A percentile compares a stretch with the other conserved stretches of the same genome.
phyloP scores from a whole-genome alignment of 2,888 invertebrate species.

The Xanthia icteritia region DNA sequence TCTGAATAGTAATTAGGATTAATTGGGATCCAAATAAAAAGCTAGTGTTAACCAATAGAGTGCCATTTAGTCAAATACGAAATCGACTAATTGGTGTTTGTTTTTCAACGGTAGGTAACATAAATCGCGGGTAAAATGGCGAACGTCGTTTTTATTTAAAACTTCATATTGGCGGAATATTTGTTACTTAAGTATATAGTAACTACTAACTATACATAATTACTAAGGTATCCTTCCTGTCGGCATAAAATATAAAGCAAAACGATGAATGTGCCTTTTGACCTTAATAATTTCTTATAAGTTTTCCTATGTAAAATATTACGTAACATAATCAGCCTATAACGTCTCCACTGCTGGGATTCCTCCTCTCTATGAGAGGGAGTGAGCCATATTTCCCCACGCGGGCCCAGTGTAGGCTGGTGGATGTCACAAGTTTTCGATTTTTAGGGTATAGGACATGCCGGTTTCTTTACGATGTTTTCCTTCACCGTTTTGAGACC shows the following conservation, averaged over 20 bases:
- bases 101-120: slow-evolving; percentile 3
- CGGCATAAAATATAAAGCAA: not conserved
- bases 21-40: slow-evolving; percentile 23
- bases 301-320: not conserved
- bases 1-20: slow-evolving; percentile 41
- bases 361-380: no score
- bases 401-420: no score
- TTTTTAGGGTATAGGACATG: no score
- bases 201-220: not conserved
- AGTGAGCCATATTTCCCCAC: no score
- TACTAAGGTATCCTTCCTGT: not conserved
- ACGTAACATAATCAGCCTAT: no score
- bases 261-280: not conserved
- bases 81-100: slow-evolving; percentile 21
- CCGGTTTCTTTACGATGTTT: no score
- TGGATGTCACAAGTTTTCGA: no score
- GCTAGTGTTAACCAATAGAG: slow-evolving; percentile 8
- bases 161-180: not conserved
- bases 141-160: not conserved
- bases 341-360: no score
- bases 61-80: slow-evolving; percentile 12
- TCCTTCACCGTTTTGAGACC: no score
- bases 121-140: not conserved
- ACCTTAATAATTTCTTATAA: not conserved
- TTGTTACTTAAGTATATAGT: not conserved